Percentiles rank a stretch among this genome's conserved stretches.
These are phyloP conservation scores for Lacanobia oleracea DNA, from an alignment of 2,888 invertebrate genomes.

Conservation along the genomic window DNA sequence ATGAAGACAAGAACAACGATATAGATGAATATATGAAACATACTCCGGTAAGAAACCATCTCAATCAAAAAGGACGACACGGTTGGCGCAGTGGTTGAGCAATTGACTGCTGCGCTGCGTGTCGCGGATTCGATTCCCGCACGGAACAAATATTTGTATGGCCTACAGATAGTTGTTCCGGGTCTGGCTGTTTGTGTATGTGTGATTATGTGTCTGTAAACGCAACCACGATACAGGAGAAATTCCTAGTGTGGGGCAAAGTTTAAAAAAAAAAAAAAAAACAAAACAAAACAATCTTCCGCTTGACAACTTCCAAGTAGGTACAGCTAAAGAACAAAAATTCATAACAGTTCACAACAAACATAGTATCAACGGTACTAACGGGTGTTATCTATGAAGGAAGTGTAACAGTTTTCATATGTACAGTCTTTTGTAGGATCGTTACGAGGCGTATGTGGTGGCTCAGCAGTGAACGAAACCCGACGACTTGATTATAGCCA, in stretches of 20 bases:
- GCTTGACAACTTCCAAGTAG: slow-evolving; percentile 25
- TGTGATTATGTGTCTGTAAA: too few relatives aligned
- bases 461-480: slow-evolving; percentile 38
- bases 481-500: slow-evolving; percentile 77
- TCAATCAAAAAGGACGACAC: too few relatives aligned
- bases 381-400: slow-evolving; percentile 60
- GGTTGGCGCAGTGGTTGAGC: too few relatives aligned
- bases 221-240: too few relatives aligned
- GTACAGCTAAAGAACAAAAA: slow-evolving; percentile 35
- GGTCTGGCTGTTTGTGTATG: too few relatives aligned
- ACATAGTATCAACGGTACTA: slow-evolving; percentile 36
- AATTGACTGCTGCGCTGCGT: too few relatives aligned
- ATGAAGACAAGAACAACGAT: neutral
- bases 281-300: too few relatives aligned
- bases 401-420: slow-evolving; percentile 63
- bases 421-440: slow-evolving; percentile 55
- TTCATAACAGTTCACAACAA: slow-evolving; percentile 45
- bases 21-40: neutral
- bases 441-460: slow-evolving; percentile 55
- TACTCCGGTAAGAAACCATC: neutral
- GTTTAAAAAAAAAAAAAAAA: too few relatives aligned
- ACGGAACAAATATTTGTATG: too few relatives aligned
- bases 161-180: too few relatives aligned
- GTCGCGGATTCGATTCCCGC: too few relatives aligned
- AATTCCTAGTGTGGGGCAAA: too few relatives aligned